These are phyloP conservation scores for Brachionus manjavacas DNA, from an alignment of 1,140 invertebrate genomes.

Conservation along the genomic window DNA sequence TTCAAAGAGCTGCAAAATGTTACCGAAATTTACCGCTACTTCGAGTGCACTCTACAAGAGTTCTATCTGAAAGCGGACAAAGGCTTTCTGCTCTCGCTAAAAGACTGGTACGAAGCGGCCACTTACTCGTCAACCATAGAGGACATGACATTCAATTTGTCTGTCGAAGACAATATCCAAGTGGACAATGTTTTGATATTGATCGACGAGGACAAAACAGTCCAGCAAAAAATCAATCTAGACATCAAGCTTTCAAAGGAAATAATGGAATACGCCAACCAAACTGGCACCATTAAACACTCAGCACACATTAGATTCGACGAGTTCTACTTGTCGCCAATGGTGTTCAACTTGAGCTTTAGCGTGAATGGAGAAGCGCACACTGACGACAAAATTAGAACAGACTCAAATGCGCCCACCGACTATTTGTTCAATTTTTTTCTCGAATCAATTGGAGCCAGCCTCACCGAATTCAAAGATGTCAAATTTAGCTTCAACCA, in stretches of 20 bases:
- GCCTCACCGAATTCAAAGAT: slow-evolving; percentile 64
- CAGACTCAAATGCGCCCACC: slow-evolving; percentile 49
- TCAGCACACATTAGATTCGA: slow-evolving; percentile 38
- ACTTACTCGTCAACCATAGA: not conserved
- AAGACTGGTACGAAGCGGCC: slow-evolving; percentile 60
- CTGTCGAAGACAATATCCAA: slow-evolving; percentile 56
- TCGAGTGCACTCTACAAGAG: slow-evolving; percentile 68
- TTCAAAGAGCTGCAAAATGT: slow-evolving; percentile 58
- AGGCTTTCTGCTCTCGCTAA: slow-evolving; percentile 65
- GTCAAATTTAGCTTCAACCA: slow-evolving; percentile 62
- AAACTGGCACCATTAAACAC: slow-evolving; percentile 15
- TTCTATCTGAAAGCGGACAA: slow-evolving; percentile 71
- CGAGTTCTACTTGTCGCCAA: slow-evolving; percentile 20
- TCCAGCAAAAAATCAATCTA: not conserved
- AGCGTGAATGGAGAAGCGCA: slow-evolving; percentile 62
- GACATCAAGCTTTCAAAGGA: slow-evolving; percentile 17
- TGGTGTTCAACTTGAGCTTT: slow-evolving; percentile 62
- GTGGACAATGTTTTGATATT: not conserved
- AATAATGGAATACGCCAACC: slow-evolving; percentile 33
- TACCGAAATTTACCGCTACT: slow-evolving; percentile 61
- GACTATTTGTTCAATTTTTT: slow-evolving; percentile 61
- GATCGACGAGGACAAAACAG: slow-evolving; percentile 3
- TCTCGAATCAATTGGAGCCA: slow-evolving; percentile 63
- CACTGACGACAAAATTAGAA: slow-evolving; percentile 47
- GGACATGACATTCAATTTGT: slow-evolving; percentile 58